Conservation (phyloP, 1,140 invertebrate species). For the Drosophila serrata region DNA sequence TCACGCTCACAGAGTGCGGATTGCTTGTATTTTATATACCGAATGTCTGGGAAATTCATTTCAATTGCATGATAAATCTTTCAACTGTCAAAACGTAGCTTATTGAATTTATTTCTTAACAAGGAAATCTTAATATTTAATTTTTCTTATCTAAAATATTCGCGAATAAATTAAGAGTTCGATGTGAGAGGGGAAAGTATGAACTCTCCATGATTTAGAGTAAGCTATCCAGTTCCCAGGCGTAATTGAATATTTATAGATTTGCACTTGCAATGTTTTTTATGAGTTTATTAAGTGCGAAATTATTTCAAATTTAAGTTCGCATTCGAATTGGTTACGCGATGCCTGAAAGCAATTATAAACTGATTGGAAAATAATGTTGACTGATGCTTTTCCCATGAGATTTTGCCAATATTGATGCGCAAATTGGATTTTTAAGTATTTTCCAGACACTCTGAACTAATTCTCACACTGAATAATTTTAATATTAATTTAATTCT, state of each 20-base stretch:
- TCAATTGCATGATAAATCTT: constrained; percentile 34
- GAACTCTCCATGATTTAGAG: constrained; percentile 3
- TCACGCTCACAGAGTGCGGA: constrained; percentile 1
- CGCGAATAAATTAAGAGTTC: constrained; percentile 54
- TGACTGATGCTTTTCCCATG: constrained; percentile 6
- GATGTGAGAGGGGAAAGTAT: constrained; percentile 54
- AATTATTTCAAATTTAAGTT: constrained; percentile 42
- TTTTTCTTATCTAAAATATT: constrained; percentile 65
- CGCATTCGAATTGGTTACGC: constrained; percentile 24
- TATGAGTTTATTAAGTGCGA: constrained; percentile 50
- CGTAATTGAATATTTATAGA: constrained; percentile 67
- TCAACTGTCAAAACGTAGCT: constrained; percentile 28
- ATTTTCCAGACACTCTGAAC: constrained; percentile 16
- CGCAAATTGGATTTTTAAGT: constrained; percentile 20
- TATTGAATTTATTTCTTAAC: constrained; percentile 42
- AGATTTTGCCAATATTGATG: constrained; percentile 10
- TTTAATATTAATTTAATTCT: constrained; percentile 1
- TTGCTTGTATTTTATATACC: constrained; percentile 3
- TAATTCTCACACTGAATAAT: constrained; percentile 26
- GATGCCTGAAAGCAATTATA: constrained; percentile 19
- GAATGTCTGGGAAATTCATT: constrained; percentile 10
- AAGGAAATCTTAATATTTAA: constrained; percentile 31
- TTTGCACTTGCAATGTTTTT: constrained; percentile 38
- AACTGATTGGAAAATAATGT: constrained; percentile 28
- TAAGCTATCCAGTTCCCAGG: constrained; percentile 47